Evolutionary conservation across 2,888 invertebrate genomes (phyloP), one percentile per base, ranked within the genome.

Genomic region (Drosophila neonasuta): DNA sequence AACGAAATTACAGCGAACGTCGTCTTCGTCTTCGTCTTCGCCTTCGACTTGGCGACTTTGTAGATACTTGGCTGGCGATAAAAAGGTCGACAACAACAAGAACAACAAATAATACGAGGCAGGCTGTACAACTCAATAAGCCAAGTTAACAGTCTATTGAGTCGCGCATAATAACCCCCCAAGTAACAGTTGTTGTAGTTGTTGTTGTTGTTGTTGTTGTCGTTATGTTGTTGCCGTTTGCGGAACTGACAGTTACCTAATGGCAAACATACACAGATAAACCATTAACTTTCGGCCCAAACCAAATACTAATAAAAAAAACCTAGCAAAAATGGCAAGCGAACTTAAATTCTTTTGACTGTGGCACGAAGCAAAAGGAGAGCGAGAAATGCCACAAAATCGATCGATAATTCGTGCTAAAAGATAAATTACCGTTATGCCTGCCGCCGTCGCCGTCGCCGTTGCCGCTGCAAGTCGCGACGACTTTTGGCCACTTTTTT

Each of bases 241-340:
- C 78, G 71, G 87, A 85, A 80, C 88, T 88, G 88, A 82, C 87
- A 83, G 83, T 87, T 83, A 87, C 83, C 84, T 84, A 87, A 87
- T 84, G 80, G 80, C 88, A 86, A 87, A 81, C 88, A 85, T 80
- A 76, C 77, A 74, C 74, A 87, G 84, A 86, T 87, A 87, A 85
- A 83, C 79, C 88, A 85, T 84, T 84, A 84, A 86, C 84, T 84
- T 74, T 84, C 30, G 69, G 41, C 66, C 46, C 41, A 54, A 63
- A 68, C 65, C 15, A 49, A 11, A 65, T 34, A 49, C 24, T 20
- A 49, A 59, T 45, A 29, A 49, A 58, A 49, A 58, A 59, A 29
- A 24, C 24, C 24, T 11, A 32, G 24, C n/a, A 15, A 36, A 58
- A 48, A 50, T 65, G 68, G 71, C 60, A 68, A 80, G 68, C 54